Evolutionary conservation across 2,113 vertebrate genomes (phyloP).

Genomic region (Tupaia chinensis): DNA sequence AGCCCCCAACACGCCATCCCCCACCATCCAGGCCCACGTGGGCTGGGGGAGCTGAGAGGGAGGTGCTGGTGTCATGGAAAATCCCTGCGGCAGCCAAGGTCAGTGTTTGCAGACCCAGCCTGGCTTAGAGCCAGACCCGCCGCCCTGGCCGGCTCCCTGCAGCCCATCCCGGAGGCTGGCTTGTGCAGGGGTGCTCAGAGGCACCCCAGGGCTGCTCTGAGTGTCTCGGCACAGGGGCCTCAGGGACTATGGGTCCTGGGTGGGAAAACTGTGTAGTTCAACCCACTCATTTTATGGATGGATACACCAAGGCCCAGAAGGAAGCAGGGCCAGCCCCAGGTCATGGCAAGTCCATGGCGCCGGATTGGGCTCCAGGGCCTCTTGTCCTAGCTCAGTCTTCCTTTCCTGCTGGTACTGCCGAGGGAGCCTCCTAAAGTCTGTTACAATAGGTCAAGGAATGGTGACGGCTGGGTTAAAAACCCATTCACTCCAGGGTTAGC

Average conservation of each 20-base stretch:
- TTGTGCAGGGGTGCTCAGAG: slow-evolving; percentile 50
- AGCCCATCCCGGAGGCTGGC: slow-evolving; percentile 57
- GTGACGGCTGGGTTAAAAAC: neutral
- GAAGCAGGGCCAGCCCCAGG: neutral
- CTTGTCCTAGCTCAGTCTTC: neutral
- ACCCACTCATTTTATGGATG: neutral
- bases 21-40: slow-evolving; percentile 25
- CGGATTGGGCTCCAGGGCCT: neutral
- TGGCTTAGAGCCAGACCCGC: slow-evolving; percentile 81
- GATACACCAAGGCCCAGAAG: slow-evolving; percentile 23
- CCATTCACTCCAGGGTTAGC: neutral
- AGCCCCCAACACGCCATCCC: neutral
- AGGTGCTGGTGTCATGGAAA: slow-evolving; percentile 89
- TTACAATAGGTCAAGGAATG: neutral
- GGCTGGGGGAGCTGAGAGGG: slow-evolving; percentile 62
- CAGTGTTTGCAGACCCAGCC: slow-evolving; percentile 85
- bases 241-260: neutral
- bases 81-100: slow-evolving; percentile 86
- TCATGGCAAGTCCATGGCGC: neutral
- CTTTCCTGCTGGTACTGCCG: neutral
- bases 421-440: neutral
- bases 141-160: slow-evolving; percentile 70
- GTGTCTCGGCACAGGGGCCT: neutral
- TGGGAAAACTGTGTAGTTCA: neutral
- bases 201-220: neutral